Conservation (phyloP, 2,888 invertebrate species). For the Pecten maximus region DNA sequence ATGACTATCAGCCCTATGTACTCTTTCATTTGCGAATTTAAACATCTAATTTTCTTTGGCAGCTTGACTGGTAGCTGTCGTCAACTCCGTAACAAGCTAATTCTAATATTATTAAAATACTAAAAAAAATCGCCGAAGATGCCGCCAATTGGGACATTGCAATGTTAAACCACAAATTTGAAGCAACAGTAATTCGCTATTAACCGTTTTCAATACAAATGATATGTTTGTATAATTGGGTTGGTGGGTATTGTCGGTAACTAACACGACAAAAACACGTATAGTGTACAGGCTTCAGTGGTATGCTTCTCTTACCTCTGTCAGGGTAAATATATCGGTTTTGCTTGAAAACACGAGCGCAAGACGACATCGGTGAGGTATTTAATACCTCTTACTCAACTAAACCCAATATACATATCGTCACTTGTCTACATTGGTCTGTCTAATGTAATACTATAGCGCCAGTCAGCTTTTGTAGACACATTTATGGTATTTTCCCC, state of each 20-base stretch:
- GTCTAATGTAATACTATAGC: conserved; percentile 4
- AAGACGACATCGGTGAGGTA: neutral
- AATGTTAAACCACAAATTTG: conserved; percentile 29
- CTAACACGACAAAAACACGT: conserved; percentile 10
- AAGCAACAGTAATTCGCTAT: conserved; percentile 29
- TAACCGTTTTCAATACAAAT: conserved; percentile 26
- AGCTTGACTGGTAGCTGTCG: conserved; percentile 18
- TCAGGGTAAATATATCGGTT: conserved; percentile 23
- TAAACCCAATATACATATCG: conserved; percentile 19
- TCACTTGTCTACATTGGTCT: neutral
- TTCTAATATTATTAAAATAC: neutral
- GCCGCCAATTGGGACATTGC: conserved; percentile 31
- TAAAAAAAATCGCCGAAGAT: conserved; percentile 14
- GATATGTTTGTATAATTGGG: conserved; percentile 24
- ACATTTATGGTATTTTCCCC: neutral
- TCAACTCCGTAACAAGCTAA: neutral
- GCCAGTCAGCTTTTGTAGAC: neutral
- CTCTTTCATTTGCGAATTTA: conserved; percentile 16
- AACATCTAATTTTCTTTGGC: conserved; percentile 32
- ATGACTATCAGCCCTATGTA: neutral
- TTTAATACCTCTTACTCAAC: neutral
- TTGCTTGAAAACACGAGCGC: neutral
- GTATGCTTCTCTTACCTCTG: neutral
- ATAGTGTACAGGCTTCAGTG: neutral
- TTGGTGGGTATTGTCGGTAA: neutral